A percentile compares a stretch with the other conserved stretches of the same genome.
These are phyloP conservation scores for Pimpla rufipes DNA, from an alignment of 2,888 invertebrate species.

Conservation along the genomic window DNA sequence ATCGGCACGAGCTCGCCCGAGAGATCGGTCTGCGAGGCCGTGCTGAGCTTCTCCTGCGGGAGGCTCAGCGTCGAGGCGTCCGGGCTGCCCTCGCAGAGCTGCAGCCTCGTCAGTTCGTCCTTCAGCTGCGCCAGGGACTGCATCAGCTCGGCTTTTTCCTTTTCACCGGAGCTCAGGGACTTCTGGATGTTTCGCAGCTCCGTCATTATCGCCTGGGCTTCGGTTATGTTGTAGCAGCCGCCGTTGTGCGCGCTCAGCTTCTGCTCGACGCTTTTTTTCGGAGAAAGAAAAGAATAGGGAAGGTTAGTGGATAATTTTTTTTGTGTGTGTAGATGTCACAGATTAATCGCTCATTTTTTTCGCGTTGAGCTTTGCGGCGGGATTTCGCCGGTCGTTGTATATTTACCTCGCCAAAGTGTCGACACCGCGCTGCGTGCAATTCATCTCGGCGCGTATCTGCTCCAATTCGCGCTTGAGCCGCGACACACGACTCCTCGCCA, in stretches of 20 bases:
- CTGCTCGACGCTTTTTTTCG: constrained; percentile 91
- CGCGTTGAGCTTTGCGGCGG: neutral
- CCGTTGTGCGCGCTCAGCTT: constrained; percentile 94
- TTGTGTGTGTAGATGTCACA: neutral
- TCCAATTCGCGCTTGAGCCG: constrained; percentile 95
- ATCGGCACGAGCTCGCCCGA: constrained; percentile 96
- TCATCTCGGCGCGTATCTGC: constrained; percentile 96
- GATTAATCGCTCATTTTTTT: neutral
- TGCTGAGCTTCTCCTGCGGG: constrained; percentile 95
- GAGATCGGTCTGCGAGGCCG: constrained; percentile 98
- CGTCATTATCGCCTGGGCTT: constrained; percentile 98
- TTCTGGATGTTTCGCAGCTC: constrained; percentile 97
- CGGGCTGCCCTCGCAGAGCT: constrained; percentile 93
- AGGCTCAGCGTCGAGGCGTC: constrained; percentile 93
- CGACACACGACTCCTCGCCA: constrained; percentile 95
- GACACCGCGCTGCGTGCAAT: constrained; percentile 96
- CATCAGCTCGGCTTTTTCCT: constrained; percentile 97
- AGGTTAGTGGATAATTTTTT: neutral
- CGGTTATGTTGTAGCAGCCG: constrained; percentile 96
- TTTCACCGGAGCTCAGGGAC: constrained; percentile 95
- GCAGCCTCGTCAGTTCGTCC: constrained; percentile 95
- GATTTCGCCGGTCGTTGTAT: neutral
- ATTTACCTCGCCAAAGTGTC: constrained; percentile 96
- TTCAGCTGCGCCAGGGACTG: constrained; percentile 96
- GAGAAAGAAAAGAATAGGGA: neutral